Evolutionary conservation across 2,113 vertebrate species (phyloP), one percentile per base, ranked within the genome.

Genomic region (Oncorhynchus kisutch): DNA sequence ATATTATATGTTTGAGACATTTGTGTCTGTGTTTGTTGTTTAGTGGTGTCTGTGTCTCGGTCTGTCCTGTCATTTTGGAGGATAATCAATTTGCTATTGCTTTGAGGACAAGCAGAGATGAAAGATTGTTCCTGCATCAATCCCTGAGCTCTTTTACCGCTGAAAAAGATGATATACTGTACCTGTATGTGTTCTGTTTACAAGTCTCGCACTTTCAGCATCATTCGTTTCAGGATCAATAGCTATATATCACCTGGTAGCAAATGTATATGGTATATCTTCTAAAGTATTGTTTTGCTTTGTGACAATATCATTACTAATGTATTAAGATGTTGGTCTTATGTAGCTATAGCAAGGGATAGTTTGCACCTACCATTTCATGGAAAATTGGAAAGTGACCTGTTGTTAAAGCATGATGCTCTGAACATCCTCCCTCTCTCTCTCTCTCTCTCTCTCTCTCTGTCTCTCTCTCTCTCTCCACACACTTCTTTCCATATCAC

Each of bases 401-500:
- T 51, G 14, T 51, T 51, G 12, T 54, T 14, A 31, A n/a, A 24
- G 22, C 57, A 34, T 48, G 20, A 70, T 70, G 66, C 18, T 70
- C 12, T 11, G 13, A 6, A 57, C 16, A 9, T 64, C 62, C 7
- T 77, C 54, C 24, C 12, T 11, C 3, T 51, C 25, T 48, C 25
- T 49, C 45, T 31, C 6, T 34, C 73, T 79, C 20, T n/a, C 20
- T 60, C 39, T 39, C 8, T 39, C 39, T 8, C 39, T 39, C 39
- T 39, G 8, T 39, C 8, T 8, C 7, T 39, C 34, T 39, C 39
- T 45, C 39, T 45, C 39, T 45, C 8, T 9, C 9, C 67, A 73
- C 65, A 71, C 34, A 25, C 29, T 29, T 57, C 67, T 76, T 57
- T 67, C 76, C 71, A 62, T 64, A 51, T 67, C 34, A 7, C 54